Evolutionary conservation across 2,888 invertebrate genomes (phyloP).

Genomic region (Lithophane socia): DNA sequence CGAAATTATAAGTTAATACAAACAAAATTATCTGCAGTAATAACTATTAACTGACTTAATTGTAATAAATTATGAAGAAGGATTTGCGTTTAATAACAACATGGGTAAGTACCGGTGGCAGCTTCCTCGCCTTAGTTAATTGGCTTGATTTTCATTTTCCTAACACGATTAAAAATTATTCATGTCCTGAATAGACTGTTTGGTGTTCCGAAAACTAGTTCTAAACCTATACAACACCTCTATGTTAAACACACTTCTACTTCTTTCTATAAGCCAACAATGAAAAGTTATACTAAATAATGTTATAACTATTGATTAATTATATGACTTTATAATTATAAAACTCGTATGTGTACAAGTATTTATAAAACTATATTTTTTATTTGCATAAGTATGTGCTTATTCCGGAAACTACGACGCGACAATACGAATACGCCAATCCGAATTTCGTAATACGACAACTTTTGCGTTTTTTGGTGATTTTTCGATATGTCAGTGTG

Average conservation of each 20-base stretch:
- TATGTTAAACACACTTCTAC: neutral
- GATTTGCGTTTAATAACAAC: neutral
- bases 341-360: slow-evolving; percentile 32
- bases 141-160: neutral
- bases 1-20: neutral
- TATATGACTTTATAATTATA: slow-evolving; percentile 2
- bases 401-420: slow-evolving; percentile 20
- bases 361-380: slow-evolving; percentile 41
- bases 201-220: neutral
- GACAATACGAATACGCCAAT: slow-evolving; percentile 35
- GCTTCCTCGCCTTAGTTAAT: no score
- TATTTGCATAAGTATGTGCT: slow-evolving; percentile 20
- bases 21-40: neutral
- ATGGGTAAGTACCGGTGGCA: neutral
- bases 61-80: no score
- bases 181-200: neutral
- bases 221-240: neutral
- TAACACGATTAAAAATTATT: neutral
- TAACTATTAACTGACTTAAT: neutral
- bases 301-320: neutral
- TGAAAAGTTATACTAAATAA: neutral
- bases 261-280: neutral
- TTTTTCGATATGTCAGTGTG: slow-evolving; percentile 41
- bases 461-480: slow-evolving; percentile 26
- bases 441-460: slow-evolving; percentile 34